A percentile compares a stretch with the other conserved stretches of the same genome.
Evolutionary conservation across 1,140 invertebrate species (phyloP).

Genomic region (Halyomorpha halys): DNA sequence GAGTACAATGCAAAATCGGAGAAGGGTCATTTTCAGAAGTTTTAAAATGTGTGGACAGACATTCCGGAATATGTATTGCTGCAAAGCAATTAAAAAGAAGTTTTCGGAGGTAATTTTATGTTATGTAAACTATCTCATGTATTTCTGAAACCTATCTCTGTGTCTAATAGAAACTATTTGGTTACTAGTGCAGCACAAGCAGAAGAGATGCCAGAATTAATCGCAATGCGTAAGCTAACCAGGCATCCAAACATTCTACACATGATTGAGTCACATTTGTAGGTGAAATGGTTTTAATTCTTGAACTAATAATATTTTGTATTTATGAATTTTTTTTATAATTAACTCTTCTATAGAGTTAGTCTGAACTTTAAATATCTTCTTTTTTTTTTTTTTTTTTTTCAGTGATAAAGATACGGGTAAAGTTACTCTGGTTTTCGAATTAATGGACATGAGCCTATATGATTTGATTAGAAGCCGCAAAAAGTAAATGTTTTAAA

Average conservation of each 20-base stretch:
- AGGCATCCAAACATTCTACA: constrained; percentile 50
- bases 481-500: constrained; percentile 34
- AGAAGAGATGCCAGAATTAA: constrained; percentile 47
- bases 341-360: neutral
- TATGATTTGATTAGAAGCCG: constrained; percentile 49
- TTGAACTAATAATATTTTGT: neutral
- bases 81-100: constrained; percentile 53
- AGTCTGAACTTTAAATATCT: no score
- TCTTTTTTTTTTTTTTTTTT: constrained; percentile 11
- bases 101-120: constrained; percentile 34
- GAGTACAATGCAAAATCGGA: constrained; percentile 49
- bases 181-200: constrained; percentile 44
- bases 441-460: constrained; percentile 59
- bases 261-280: constrained; percentile 52
- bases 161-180: constrained; percentile 17
- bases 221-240: constrained; percentile 46
- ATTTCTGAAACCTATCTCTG: neutral
- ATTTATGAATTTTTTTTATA: neutral
- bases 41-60: constrained; percentile 49
- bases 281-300: constrained; percentile 33
- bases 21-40: constrained; percentile 60
- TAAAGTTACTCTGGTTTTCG: constrained; percentile 49
- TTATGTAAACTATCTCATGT: constrained; percentile 5
- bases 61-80: constrained; percentile 44
- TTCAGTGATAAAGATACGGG: constrained; percentile 43